A percentile compares a stretch with the other conserved stretches of the same genome.
Conservation (phyloP, 2,888 invertebrate species). For the Priocnemis perturbator region DNA sequence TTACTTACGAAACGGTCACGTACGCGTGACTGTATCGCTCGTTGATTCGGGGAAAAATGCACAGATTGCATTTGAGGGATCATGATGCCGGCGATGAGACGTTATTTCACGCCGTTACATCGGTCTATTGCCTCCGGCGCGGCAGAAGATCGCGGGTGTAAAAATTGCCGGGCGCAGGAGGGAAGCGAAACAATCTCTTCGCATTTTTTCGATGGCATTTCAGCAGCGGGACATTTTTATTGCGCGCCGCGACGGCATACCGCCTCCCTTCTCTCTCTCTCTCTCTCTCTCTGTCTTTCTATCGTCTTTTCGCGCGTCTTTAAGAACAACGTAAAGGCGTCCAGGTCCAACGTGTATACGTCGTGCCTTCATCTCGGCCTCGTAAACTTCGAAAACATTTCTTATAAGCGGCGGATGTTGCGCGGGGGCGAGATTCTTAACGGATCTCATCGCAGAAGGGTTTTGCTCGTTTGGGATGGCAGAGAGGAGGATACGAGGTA, state of each 20-base stretch:
- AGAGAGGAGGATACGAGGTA: slow-evolving; percentile 48
- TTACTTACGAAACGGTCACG: no score
- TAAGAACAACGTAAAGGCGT: slow-evolving; percentile 28
- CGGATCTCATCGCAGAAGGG: slow-evolving; percentile 56
- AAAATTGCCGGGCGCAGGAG: slow-evolving; percentile 1
- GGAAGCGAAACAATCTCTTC: slow-evolving; percentile 17
- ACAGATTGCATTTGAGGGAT: no score
- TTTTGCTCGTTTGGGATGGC: slow-evolving; percentile 59
- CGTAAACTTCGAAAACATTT: slow-evolving; percentile 59
- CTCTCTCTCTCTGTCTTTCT: no score
- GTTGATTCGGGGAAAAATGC: no score
- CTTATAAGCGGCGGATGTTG: slow-evolving; percentile 57
- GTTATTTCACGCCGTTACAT: background rate
- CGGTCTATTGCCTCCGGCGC: background rate
- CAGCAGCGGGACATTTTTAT: slow-evolving; percentile 38
- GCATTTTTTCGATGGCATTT: slow-evolving; percentile 35
- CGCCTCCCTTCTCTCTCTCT: background rate
- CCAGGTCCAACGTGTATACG: slow-evolving; percentile 31
- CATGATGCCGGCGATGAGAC: no score
- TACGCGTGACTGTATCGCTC: no score
- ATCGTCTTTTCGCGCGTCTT: slow-evolving; percentile 30
- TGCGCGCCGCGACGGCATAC: slow-evolving; percentile 27
- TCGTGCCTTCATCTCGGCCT: slow-evolving; percentile 44
- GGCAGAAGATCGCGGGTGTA: background rate
- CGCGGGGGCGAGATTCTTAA: slow-evolving; percentile 56